Evolutionary conservation across 2,113 vertebrate genomes (phyloP), one percentile per base, ranked within the genome.

Genomic region (Melospiza georgiana): DNA sequence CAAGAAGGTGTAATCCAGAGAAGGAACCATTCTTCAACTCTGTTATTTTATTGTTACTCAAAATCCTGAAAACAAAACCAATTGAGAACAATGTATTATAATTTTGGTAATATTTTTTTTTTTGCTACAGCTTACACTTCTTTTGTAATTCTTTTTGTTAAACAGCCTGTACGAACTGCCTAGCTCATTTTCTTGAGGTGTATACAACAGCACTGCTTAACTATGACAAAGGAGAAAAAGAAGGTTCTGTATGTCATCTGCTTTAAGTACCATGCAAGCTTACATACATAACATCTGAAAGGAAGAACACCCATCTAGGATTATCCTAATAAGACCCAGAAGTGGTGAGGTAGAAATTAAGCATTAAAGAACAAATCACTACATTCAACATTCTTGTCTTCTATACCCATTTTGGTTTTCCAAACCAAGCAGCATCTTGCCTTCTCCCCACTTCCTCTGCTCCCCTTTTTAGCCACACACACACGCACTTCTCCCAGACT

Each of bases 21-120:
- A 99, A 99, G 24, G 99, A 99, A 87, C 98, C 99, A 92, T 99
- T 99, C 97, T 98, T 98, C 97, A 99, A 96, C 73, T 99, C 99
- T 6, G 98, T 98, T 97, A 99, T 99, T 98, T 99, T 99, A 95
- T 99, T 99, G 97, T 98, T 99, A 98, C 98, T 99, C 92, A 99
- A 96, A 97, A 99, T 99, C 96, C 99, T 99, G 98, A 73, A 92
- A 97, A 96, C 12, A 91, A 94, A 86, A 95, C 30, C 55, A 78
- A 59, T 46, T 79, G 67, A 90, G 81, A 94, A 89, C 27, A 69
- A 59, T 13, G 27, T 63, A 66, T 67, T 71, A 19, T 30, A 67
- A 41, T 25, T 58, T 37, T 71, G 33, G 21, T 63, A 88, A 69
- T 24, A 51, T 11, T 9, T 44, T 73, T 80, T 73, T 80, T 80